phyloP scores from a whole-genome alignment of 2,888 invertebrate genomes.

The Ennomos fuscantarius region DNA sequence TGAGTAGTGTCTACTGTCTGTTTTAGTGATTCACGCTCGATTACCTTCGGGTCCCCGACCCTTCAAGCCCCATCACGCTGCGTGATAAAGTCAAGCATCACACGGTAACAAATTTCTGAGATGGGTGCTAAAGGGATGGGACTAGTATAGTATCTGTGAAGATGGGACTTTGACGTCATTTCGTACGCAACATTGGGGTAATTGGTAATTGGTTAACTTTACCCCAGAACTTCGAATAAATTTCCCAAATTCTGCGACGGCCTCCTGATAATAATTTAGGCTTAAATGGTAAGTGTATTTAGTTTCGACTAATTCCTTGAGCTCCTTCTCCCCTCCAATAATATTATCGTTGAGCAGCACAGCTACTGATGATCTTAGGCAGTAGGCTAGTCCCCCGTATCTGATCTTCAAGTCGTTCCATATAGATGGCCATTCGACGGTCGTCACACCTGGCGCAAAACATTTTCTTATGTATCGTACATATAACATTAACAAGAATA shows the following conservation, averaged over 20 bases:
- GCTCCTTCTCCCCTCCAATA: conserved; percentile 81
- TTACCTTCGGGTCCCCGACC: no score
- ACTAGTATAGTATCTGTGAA: no score
- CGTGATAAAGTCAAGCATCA: no score
- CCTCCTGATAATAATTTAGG: conserved; percentile 75
- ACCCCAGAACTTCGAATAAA: conserved; percentile 74
- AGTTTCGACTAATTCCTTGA: conserved; percentile 70
- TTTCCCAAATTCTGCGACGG: conserved; percentile 67
- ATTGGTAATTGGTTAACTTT: conserved; percentile 40
- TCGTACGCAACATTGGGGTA: no score
- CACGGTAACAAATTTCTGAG: no score
- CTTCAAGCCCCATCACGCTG: no score
- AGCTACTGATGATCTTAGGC: conserved; percentile 71
- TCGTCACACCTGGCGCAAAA: conserved; percentile 56
- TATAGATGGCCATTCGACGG: conserved; percentile 71
- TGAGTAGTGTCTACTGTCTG: no score
- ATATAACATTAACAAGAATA: no score
- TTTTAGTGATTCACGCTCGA: no score
- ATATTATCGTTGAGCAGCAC: conserved; percentile 78
- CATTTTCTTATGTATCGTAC: no score
- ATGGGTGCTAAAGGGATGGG: no score
- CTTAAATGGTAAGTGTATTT: conserved; percentile 73
- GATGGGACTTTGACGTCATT: no score
- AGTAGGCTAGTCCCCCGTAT: conserved; percentile 77
- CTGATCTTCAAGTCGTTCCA: conserved; percentile 66